Conservation (phyloP, 2,113 vertebrate genomes). For the Tretioscincus oriximinensis region DNA sequence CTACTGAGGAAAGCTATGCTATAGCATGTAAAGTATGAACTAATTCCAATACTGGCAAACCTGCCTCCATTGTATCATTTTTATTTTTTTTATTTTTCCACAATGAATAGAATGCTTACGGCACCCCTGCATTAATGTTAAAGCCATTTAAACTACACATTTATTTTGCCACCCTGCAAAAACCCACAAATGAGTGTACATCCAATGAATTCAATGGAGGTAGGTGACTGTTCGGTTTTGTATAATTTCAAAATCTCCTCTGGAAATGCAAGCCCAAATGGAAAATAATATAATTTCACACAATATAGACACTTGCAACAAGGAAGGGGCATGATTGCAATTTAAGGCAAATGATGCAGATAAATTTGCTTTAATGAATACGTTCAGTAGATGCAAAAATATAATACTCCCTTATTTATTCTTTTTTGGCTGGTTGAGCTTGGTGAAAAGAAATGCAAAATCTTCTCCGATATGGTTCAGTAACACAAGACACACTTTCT, state of each 20-base stretch:
- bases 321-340: conserved; percentile 60
- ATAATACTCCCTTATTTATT: conserved; percentile 65
- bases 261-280: conserved; percentile 18
- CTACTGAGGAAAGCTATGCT: not conserved
- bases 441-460: conserved; percentile 49
- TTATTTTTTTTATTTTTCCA: not conserved
- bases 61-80: too few relatives aligned
- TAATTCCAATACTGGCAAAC: not conserved
- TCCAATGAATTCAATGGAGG: not conserved
- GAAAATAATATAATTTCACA: conserved; percentile 61
- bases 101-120: not conserved
- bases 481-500: conserved; percentile 22
- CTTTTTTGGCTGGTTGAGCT: conserved; percentile 63
- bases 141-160: rapidly evolving
- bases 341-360: conserved; percentile 80
- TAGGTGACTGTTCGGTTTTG: not conserved
- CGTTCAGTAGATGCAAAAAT: conserved; percentile 64
- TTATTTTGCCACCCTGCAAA: not conserved
- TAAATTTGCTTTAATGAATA: conserved; percentile 76
- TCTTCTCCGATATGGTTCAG: conserved; percentile 50
- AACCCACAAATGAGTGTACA: conserved; percentile 4
- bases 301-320: conserved; percentile 65
- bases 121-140: not conserved
- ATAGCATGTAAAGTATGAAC: not conserved
- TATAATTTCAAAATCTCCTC: conserved; percentile 15